Percentiles rank a stretch among this genome's conserved stretches.
Evolutionary conservation across 2,113 vertebrate genomes (phyloP).

Genomic region (Indri indri): DNA sequence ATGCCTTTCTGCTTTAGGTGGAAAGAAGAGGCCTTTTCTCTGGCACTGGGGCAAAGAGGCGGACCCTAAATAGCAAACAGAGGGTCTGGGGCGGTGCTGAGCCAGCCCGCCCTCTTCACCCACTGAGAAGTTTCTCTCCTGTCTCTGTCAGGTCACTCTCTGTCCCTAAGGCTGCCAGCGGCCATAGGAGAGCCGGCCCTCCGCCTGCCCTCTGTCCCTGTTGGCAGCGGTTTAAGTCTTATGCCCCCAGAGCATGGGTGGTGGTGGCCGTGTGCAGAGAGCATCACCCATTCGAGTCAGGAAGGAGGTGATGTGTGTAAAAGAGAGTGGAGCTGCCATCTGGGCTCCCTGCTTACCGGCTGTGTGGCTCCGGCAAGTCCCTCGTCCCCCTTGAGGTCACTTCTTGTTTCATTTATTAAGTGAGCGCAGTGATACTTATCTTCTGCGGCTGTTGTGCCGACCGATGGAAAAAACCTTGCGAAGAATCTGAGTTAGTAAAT

Average conservation of each 20-base stretch:
- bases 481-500: background rate
- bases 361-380: background rate
- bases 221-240: no score
- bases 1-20: background rate
- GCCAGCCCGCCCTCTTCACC: background rate
- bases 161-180: background rate
- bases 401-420: background rate
- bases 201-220: accelerated
- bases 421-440: accelerated
- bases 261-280: accelerated
- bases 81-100: accelerated
- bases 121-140: background rate
- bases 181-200: background rate
- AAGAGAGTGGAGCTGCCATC: background rate
- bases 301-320: background rate
- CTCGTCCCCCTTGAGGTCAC: background rate
- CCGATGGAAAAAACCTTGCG: accelerated
- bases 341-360: background rate
- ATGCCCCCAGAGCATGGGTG: no score
- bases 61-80: accelerated
- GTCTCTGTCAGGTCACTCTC: background rate
- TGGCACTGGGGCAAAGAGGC: accelerated
- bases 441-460: accelerated
- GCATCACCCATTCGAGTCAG: background rate
- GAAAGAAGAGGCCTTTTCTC: background rate